Percentiles rank a stretch among this genome's conserved stretches.
These are phyloP conservation scores for Cydia strobilella DNA, from an alignment of 1,140 invertebrate species.

Conservation along the genomic window DNA sequence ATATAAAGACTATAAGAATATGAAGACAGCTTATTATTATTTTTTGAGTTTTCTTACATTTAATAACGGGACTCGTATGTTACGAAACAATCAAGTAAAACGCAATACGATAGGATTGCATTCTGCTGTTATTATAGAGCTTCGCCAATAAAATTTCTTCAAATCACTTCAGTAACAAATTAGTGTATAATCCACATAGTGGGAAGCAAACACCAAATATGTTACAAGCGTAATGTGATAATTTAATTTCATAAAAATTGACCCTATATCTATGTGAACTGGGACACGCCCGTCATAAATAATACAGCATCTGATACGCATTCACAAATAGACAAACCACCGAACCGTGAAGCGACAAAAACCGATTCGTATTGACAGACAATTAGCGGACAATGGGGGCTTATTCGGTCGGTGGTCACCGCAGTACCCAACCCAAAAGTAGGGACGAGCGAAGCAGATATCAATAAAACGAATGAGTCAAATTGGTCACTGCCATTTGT, in stretches of 20 bases:
- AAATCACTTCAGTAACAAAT: no score
- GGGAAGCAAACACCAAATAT: no score
- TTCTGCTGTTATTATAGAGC: no score
- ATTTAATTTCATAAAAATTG: no score
- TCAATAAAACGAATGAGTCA: neutral
- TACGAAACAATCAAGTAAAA: no score
- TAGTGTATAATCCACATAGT: no score
- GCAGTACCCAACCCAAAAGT: conserved; percentile 9
- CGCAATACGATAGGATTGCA: no score
- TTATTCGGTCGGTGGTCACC: conserved; percentile 49
- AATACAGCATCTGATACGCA: neutral
- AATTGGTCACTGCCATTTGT: neutral
- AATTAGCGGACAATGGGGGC: conserved; percentile 54
- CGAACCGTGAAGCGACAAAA: conserved; percentile 9
- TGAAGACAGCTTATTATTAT: no score
- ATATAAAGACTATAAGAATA: neutral
- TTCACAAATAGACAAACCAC: neutral
- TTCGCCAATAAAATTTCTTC: no score
- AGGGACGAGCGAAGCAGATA: neutral
- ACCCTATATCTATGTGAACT: neutral
- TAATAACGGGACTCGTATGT: no score
- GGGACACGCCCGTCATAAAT: neutral
- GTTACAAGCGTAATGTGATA: no score
- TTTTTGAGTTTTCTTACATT: no score
- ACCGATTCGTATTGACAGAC: conserved; percentile 50